Percentiles rank a stretch among this genome's conserved stretches.
These are phyloP conservation scores for Drosophila insularis DNA, from an alignment of 1,140 invertebrate species.

Conservation along the genomic window DNA sequence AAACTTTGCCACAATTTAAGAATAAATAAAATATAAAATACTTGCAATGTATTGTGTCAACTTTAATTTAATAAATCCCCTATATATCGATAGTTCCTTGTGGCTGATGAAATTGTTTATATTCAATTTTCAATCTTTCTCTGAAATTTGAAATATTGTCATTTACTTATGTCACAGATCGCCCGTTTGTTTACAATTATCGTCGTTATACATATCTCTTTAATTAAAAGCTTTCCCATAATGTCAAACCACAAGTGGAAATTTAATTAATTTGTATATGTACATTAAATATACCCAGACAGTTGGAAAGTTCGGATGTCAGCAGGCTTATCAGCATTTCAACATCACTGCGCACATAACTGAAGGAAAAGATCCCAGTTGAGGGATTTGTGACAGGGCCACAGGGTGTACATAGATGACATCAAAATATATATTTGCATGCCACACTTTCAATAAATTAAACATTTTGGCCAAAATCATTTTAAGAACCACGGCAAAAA, in stretches of 20 bases:
- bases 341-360: slow-evolving; percentile 40
- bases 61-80: too few species aligned
- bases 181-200: not conserved
- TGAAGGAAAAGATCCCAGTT: slow-evolving; percentile 7
- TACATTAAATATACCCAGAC: too few species aligned
- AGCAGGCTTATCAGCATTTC: slow-evolving; percentile 48
- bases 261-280: slow-evolving; percentile 6
- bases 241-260: not conserved
- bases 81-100: too few species aligned
- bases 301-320: slow-evolving; percentile 28
- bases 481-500: slow-evolving; percentile 21
- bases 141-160: not conserved
- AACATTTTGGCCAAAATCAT: slow-evolving; percentile 14
- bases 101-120: not conserved
- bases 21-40: too few species aligned
- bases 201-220: not conserved
- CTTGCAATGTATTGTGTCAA: too few species aligned
- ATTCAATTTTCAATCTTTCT: not conserved
- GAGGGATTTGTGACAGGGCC: slow-evolving; percentile 21
- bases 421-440: not conserved
- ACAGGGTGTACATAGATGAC: slow-evolving; percentile 12
- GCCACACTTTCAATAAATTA: not conserved
- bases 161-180: not conserved
- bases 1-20: too few species aligned
- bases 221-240: not conserved